Base-by-base conservation (phyloP, 2,797 vertebrate genomes). In the Spinus pinus region DNA sequence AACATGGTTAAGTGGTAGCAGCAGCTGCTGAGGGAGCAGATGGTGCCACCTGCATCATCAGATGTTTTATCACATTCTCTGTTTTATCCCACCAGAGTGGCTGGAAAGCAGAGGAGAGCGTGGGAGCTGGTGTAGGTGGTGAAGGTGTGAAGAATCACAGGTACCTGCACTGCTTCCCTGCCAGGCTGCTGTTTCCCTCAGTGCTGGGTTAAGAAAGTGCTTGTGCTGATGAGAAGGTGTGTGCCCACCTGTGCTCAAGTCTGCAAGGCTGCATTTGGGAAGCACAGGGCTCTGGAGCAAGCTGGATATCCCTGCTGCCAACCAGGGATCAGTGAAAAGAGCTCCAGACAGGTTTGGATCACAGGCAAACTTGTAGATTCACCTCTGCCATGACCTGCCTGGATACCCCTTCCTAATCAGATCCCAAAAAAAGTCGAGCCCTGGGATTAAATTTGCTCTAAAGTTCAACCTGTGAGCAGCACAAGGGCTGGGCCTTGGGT, bases 121-220 rank as follows among this genome's bases (percentile, higher is more conserved):
- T 97, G 91, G 93, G 94, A 97, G 96, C 84, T 94, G 56, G 25
- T 77, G 89, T 53, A 50, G 89, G 95, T 94, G 90, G 94, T 75
- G 74, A 94, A 95, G 94, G 94, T 96, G 95, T 97, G 96, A 96
- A 96, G 95, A 97, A 92, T 97, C 95, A 31, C 95, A 93, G 87
- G 91, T 83, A 91, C 86, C 25, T 18, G 33, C 23, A 10, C 7
- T 72, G 86, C 67, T 82, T 96, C 82, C 73, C 85, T 74, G 83
- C 77, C 62, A 78, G 91, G 86, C 80, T 93, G 81, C 71, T 91
- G 78, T 17, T 92, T 81, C 60, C 39, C 65, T 90, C 79, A 18
- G 56, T 7, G 11, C 25, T 44, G 49, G 85, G 39, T 70, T 91
- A 61, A 24, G 72, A 44, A 74, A 70, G 37, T 27, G 46, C 44